Percentiles rank a stretch among this genome's conserved stretches.
Conservation (phyloP, 2,797 vertebrate species). For the Cyclopterus lumpus region DNA sequence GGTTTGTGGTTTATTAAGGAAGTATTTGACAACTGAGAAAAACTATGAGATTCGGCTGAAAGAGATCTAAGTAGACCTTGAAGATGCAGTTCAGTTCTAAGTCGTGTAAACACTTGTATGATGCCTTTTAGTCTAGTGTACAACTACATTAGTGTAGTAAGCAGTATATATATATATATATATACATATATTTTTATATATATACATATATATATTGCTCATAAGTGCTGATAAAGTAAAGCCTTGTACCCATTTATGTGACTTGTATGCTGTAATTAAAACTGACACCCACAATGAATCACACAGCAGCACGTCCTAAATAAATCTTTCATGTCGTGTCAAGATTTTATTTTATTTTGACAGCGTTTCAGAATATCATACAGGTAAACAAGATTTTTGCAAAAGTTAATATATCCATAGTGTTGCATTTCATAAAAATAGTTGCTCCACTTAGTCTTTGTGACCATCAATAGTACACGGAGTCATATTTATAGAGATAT, state of each 20-base stretch:
- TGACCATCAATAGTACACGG: conserved; percentile 97
- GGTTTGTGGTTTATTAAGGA: neutral
- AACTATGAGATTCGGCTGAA: neutral
- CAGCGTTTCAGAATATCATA: conserved; percentile 99
- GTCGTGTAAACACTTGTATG: neutral
- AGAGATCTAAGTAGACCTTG: neutral
- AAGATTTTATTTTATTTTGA: conserved; percentile 92
- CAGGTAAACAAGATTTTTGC: conserved; percentile 99
- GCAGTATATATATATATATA: too few relatives aligned
- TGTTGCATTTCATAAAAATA: conserved; percentile 99
- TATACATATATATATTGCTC: too few relatives aligned
- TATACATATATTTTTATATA: too few relatives aligned
- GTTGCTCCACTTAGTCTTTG: conserved; percentile 98
- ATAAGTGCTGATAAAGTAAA: neutral
- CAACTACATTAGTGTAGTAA: neutral
- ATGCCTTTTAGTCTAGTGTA: neutral
- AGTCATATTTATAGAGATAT: conserved; percentile 97
- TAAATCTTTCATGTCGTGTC: conserved; percentile 74
- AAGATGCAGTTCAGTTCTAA: neutral
- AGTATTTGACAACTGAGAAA: neutral
- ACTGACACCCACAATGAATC: conserved; percentile 32
- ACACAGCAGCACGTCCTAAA: conserved; percentile 46
- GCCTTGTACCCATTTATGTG: neutral
- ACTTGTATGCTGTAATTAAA: conserved; percentile 7
- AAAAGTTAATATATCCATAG: conserved; percentile 99